Evolutionary conservation across 2,113 vertebrate genomes (phyloP), one percentile per base, ranked within the genome.

Genomic region (Pitta sordida): DNA sequence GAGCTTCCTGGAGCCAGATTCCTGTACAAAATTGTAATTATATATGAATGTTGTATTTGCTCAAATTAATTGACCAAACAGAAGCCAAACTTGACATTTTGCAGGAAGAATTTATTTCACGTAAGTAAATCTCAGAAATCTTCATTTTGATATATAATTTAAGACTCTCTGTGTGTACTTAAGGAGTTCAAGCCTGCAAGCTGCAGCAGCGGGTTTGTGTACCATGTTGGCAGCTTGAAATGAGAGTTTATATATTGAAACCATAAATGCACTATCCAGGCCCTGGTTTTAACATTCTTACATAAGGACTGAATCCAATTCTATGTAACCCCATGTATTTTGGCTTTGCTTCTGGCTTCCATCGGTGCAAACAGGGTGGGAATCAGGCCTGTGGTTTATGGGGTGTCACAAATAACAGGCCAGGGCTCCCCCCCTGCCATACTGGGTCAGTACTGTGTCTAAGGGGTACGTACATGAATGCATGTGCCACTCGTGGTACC

Each of bases 61-160:
- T 90, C 34, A 46, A 46, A 62, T 62, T 6, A 67, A 73, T 13
- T 41, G 81, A 82, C 75, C 30, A 41, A 56, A 46, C 15, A 52
- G 83, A 84, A 84, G 30, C 21, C 52, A 65, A 93, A 86, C 16
- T 41, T 75, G 43, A 29, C 6, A 4, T 41, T 83, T 78, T 71
- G 69, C 49, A 65, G 56, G 53, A 75, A 79, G 49, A 52, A 65
- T 75, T 56, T 68, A 32, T 75, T 80, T 63, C 86, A 86, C 0
- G 36, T 95, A 83, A 92, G 94, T 94, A 88, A 76, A 77, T 51
- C 30, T 80, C 49, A n/a, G 19, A 81, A 89, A 37, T 24, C 14
- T 79, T 77, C 16, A 19, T 58, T 91, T 48, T 70, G 4, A 64
- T 56, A 44, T 52, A 2, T 17, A 23, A 34, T 53, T 13, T 69